Conservation (phyloP, 2,888 invertebrate genomes). For the Chrysina gloriosa region DNA sequence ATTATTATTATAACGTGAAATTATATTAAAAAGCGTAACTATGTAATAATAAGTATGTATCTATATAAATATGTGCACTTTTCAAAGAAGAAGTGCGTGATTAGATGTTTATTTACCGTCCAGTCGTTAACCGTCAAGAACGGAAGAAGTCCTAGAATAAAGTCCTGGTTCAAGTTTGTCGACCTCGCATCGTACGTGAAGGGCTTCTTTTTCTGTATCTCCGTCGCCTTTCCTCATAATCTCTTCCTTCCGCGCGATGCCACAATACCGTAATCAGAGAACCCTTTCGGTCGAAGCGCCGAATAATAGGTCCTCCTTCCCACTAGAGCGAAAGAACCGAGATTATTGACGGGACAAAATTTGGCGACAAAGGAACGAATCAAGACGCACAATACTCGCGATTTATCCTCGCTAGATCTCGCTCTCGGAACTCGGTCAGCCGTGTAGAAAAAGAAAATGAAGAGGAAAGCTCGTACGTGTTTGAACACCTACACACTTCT, state of each 20-base stretch:
- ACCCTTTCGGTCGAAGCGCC: constrained; percentile 21
- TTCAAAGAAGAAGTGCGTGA: too few relatives aligned
- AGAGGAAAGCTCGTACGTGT: neutral
- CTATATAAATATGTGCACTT: too few relatives aligned
- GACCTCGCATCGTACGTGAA: constrained; percentile 8
- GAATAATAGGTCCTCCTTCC: constrained; percentile 19
- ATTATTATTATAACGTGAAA: too few relatives aligned
- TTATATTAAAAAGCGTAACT: too few relatives aligned
- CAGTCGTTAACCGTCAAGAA: neutral
- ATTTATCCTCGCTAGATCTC: constrained; percentile 1
- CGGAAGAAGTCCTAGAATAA: constrained; percentile 28
- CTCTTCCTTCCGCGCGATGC: constrained; percentile 5
- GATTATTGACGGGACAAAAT: constrained; percentile 29
- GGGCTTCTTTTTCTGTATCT: constrained; percentile 22
- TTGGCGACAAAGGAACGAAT: constrained; percentile 35
- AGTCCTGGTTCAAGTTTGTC: constrained; percentile 32
- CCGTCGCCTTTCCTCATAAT: neutral
- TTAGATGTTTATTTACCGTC: neutral
- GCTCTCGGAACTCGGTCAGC: neutral
- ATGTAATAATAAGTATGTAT: too few relatives aligned
- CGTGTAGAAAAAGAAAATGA: neutral
- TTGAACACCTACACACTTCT: neutral
- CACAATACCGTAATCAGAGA: constrained; percentile 35
- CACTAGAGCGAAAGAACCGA: constrained; percentile 1
- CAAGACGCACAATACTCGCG: constrained; percentile 34